These are phyloP conservation scores for Lycopodina hypogea DNA, from an alignment of 37 sponge, comb jelly and placozoan species.

Conservation along the genomic window DNA sequence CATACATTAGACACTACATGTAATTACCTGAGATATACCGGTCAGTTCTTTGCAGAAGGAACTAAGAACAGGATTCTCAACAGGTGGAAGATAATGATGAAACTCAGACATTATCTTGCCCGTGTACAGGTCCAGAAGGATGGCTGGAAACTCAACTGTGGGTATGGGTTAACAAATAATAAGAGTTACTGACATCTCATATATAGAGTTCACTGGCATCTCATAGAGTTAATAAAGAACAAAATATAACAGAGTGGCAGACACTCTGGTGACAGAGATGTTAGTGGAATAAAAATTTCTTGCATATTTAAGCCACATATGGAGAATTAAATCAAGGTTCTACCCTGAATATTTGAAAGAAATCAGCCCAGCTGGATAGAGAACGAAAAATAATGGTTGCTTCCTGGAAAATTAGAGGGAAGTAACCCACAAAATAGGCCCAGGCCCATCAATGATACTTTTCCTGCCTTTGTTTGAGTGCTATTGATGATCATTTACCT, in stretches of 20 bases:
- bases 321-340: too few species aligned
- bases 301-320: too few species aligned
- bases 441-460: too few species aligned
- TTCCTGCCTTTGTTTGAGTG: too few species aligned
- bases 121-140: conserved; percentile 53
- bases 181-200: background rate
- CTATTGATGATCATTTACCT: too few species aligned
- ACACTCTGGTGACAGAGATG: too few species aligned
- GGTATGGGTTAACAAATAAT: background rate
- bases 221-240: background rate
- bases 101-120: conserved; percentile 65
- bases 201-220: background rate
- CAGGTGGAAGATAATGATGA: conserved; percentile 79
- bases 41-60: conserved; percentile 81
- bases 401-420: too few species aligned
- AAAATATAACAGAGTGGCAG: background rate
- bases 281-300: too few species aligned
- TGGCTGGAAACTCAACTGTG: conserved; percentile 89
- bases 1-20: background rate
- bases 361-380: too few species aligned
- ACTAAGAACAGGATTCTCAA: conserved; percentile 60
- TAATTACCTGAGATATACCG: conserved; percentile 78
- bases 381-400: too few species aligned
- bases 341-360: too few species aligned
- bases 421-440: too few species aligned